Evolutionary conservation across 1,140 invertebrate species (phyloP), one percentile per base, ranked within the genome.

Genomic region (Microplitis demolitor): DNA sequence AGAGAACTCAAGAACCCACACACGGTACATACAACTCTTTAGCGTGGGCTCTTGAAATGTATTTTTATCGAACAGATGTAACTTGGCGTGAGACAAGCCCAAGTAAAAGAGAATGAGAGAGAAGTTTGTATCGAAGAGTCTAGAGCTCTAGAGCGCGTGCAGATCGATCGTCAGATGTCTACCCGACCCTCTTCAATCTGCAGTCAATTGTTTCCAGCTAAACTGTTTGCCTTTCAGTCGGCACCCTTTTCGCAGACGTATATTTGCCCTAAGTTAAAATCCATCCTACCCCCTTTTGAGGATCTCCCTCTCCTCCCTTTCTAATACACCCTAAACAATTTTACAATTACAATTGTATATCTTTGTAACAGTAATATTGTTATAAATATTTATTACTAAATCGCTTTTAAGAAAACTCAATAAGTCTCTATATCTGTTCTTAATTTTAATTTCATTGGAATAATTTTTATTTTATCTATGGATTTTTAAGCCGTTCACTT

Each of bases 201-300:
- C 86, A 87, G 84, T 86, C 86, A 87, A 87, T 87, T 87, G 86
- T 87, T 87, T 87, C 85, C 85, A 87, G 84, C 85, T 87, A 87
- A 87, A 87, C 85, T 87, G 86, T 87, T 87, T 87, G 85, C 85
- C 82, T 87, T 87, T 85, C 84, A 85, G 84, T 85, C 84, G 79
- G 79, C 79, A 85, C 84, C 84, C 84, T 86, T 85, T 83, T 80
- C 76, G 74, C 78, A 78, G 78, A 78, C 78, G 79, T 83, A 78
- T 85, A 82, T 85, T 85, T 85, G 80, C 81, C 82, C 84, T 72
- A 35, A 80, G 84, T 80, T 85, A 84, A 86, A 84, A 66, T 50
- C 13, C 61, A 56, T 13, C 16, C 66, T 33, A 33, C 66, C 50
- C 50, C 34, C 33, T 35, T 24, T 24, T 24, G 24, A 24, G 24